Conservation (phyloP, 2,113 vertebrate genomes). For the Pituophis catenifer region DNA sequence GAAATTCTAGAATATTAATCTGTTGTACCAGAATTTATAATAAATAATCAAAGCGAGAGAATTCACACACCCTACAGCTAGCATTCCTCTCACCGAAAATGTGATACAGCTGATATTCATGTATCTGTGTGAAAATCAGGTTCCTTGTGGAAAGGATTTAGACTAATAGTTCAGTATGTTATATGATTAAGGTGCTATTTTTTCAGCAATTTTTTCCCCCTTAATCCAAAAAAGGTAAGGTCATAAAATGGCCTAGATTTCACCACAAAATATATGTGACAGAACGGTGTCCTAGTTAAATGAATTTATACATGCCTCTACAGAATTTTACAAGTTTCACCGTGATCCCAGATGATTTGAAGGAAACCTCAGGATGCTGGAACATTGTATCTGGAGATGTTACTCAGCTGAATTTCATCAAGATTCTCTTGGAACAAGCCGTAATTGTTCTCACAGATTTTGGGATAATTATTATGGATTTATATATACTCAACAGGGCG, state of each 20-base stretch:
- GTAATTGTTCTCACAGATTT: background rate
- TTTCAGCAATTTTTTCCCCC: background rate
- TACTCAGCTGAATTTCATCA: background rate
- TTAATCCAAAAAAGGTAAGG: background rate
- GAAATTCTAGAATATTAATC: slow-evolving; percentile 61
- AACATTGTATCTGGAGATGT: background rate
- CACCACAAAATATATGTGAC: background rate
- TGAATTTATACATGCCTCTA: background rate
- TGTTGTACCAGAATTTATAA: slow-evolving; percentile 70
- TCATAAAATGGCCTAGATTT: background rate
- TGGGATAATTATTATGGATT: background rate
- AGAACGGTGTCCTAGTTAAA: background rate
- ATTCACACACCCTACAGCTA: slow-evolving; percentile 61
- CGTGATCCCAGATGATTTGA: background rate
- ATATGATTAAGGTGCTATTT: background rate
- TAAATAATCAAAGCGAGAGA: slow-evolving; percentile 63
- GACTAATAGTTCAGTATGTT: slow-evolving; percentile 58
- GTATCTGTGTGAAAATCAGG: background rate
- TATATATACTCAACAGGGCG: background rate
- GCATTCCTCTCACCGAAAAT: slow-evolving; percentile 66
- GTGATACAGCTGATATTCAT: slow-evolving; percentile 62
- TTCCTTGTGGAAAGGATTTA: slow-evolving; percentile 38
- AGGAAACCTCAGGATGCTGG: background rate
- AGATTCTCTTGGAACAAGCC: background rate
- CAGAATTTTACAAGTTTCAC: background rate